These are phyloP conservation scores for Sthenelais limicola DNA, from an alignment of 2,888 invertebrate genomes.

Conservation along the genomic window DNA sequence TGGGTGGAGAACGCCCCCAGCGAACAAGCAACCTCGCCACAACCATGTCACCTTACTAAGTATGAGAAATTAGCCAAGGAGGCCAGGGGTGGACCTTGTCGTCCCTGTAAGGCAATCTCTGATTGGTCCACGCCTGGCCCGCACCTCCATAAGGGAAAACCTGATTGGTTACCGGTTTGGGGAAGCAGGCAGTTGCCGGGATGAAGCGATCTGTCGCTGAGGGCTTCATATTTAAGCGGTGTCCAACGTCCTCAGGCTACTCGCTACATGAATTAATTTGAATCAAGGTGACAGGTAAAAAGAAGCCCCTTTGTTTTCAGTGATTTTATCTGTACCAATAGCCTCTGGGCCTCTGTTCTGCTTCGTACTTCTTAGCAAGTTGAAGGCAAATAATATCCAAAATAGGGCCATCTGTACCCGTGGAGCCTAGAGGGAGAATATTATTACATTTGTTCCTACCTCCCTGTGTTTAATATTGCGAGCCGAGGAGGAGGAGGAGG, in stretches of 20 bases:
- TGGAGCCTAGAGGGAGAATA: too few species aligned
- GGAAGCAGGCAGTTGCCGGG: not conserved
- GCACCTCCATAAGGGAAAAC: not conserved
- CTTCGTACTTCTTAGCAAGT: too few species aligned
- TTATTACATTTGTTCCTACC: too few species aligned
- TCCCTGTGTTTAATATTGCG: too few species aligned
- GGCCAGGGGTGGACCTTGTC: constrained; percentile 1
- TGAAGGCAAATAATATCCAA: too few species aligned
- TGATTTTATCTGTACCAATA: constrained; percentile 12
- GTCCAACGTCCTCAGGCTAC: constrained; percentile 32
- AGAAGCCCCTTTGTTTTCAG: constrained; percentile 20
- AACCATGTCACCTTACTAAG: constrained; percentile 10
- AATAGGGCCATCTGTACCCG: too few species aligned
- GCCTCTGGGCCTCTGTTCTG: too few species aligned
- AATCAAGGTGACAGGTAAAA: constrained; percentile 35
- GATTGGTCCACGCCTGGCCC: constrained; percentile 2
- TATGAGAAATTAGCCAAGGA: constrained; percentile 28
- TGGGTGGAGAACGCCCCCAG: not conserved
- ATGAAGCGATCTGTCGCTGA: too few species aligned
- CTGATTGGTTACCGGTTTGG: not conserved
- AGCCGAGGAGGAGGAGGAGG: too few species aligned
- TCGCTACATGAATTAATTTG: constrained; percentile 28
- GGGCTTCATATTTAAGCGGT: too few species aligned
- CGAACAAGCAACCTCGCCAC: too few species aligned
- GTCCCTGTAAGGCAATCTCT: constrained; percentile 4